phyloP scores from a whole-genome alignment of 2,113 vertebrate genomes.

The Pelusios castaneus region DNA sequence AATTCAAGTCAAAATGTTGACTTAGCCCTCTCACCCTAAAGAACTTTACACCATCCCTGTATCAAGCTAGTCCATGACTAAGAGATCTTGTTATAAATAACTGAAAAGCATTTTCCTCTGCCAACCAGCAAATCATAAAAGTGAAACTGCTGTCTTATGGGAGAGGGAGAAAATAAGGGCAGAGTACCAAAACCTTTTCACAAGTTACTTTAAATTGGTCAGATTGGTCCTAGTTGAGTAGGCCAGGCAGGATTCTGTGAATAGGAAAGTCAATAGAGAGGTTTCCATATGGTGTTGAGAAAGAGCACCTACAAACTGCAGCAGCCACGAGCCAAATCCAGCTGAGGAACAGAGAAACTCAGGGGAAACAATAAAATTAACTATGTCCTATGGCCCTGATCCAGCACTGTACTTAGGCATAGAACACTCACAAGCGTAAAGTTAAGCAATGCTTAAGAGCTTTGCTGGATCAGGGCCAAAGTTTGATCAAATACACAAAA shows the following conservation, averaged over 20 bases:
- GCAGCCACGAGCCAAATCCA: background rate
- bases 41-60: background rate
- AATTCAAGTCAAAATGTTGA: background rate
- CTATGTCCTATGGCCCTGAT: background rate
- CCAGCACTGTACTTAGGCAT: background rate
- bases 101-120: background rate
- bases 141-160: background rate
- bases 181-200: background rate
- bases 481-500: background rate
- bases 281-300: background rate
- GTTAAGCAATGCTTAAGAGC: background rate
- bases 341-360: background rate
- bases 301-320: background rate
- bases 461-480: background rate
- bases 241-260: background rate
- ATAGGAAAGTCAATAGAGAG: background rate
- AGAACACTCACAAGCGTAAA: too few species aligned
- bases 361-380: background rate
- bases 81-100: background rate
- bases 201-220: background rate
- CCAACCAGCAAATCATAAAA: background rate
- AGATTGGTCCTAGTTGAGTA: background rate
- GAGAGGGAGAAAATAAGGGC: background rate
- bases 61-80: background rate
- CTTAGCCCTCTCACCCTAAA: background rate